Percentiles rank a stretch among this genome's conserved stretches.
Conservation (phyloP, 2,797 vertebrate species). For the Pampus argenteus region DNA sequence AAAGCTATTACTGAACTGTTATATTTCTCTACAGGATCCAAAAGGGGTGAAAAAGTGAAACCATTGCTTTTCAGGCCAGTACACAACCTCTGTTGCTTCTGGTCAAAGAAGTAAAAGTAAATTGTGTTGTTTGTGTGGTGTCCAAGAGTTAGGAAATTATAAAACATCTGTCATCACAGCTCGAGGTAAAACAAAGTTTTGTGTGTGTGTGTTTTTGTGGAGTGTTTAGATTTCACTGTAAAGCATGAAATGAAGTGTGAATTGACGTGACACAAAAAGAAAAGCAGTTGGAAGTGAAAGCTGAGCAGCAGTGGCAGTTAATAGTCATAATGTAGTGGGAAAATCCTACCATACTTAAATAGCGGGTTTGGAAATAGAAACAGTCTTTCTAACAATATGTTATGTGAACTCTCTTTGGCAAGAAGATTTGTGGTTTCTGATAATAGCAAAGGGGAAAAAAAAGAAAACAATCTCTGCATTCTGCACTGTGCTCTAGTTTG, state of each 20-base stretch:
- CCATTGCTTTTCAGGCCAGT: constrained; percentile 81
- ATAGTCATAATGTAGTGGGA: constrained; percentile 67
- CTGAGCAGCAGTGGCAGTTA: constrained; percentile 18
- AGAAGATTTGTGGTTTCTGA: constrained; percentile 55
- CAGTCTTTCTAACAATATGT: constrained; percentile 73
- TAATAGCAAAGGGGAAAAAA: constrained; percentile 34
- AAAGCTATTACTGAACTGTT: constrained; percentile 3
- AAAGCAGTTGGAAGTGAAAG: constrained; percentile 50
- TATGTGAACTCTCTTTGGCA: constrained; percentile 46
- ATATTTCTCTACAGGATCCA: constrained; percentile 19
- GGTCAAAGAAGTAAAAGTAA: constrained; percentile 83
- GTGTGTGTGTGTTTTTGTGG: constrained; percentile 45
- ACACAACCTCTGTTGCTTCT: constrained; percentile 78
- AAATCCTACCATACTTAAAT: constrained; percentile 77
- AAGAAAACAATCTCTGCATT: constrained; percentile 38
- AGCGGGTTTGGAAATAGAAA: constrained; percentile 71
- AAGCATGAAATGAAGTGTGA: constrained; percentile 64
- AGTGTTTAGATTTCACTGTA: constrained; percentile 61
- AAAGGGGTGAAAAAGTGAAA: constrained; percentile 73
- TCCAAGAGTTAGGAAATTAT: constrained; percentile 67
- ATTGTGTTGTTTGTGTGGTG: constrained; percentile 84
- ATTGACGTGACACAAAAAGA: constrained; percentile 57
- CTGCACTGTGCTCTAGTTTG: constrained; percentile 31
- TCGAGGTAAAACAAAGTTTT: constrained; percentile 37
- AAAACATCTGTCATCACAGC: constrained; percentile 45